Evolutionary conservation across 2,797 vertebrate genomes (phyloP).

Genomic region (Pangasius larnaudii): DNA sequence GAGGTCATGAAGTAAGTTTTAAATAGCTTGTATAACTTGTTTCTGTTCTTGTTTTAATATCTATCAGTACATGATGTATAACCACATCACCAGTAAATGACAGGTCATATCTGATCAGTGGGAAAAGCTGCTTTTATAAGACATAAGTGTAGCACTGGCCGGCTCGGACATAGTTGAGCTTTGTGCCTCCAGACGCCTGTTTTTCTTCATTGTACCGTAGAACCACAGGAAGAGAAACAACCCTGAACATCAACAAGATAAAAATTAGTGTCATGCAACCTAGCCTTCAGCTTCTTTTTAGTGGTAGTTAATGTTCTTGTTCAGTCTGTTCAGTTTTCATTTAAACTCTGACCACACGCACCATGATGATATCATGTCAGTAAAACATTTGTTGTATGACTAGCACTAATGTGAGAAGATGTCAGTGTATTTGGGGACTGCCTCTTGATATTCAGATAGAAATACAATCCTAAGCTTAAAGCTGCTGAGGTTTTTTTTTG

Average conservation of each 20-base stretch:
- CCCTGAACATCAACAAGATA: conserved; percentile 47
- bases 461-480: neutral
- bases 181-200: conserved; percentile 29
- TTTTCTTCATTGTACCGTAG: conserved; percentile 55
- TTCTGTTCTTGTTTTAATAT: neutral
- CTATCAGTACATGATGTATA: too few species aligned
- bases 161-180: conserved; percentile 17
- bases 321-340: neutral
- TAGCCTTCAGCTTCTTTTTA: neutral
- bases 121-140: neutral
- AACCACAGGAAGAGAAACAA: conserved; percentile 71
- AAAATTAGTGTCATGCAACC: neutral
- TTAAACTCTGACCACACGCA: neutral
- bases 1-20: neutral
- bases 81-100: neutral
- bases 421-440: neutral
- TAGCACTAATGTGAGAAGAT: neutral
- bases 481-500: neutral
- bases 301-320: neutral
- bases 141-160: neutral
- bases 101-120: neutral
- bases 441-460: neutral
- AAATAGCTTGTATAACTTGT: neutral
- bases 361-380: neutral
- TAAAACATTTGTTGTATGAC: neutral